Base-by-base conservation (phyloP, 2,888 invertebrate species). In the Parapristionchus giblindavisi region DNA sequence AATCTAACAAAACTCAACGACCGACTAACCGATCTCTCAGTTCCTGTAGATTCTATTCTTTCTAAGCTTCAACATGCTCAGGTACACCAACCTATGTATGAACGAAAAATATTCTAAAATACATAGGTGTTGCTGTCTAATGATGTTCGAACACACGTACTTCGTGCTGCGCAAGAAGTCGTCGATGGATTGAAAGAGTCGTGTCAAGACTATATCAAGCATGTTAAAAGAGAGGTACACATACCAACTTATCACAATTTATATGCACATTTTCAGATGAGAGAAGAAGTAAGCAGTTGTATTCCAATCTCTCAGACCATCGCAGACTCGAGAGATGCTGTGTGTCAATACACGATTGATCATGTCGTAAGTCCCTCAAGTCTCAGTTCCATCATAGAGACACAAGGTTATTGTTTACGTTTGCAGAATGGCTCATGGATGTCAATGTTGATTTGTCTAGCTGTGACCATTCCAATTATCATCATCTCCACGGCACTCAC, bases 341-440 rank as follows among this genome's bases (percentile, higher is more conserved):
- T 87, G 21, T 87, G 87, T 66, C 77, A 79, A 17, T 79, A 85
- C 66, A 82, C 84, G 3, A 66, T 87, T 40, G 84, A 87, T 72
- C 85, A 86, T 61, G 77, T 86, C 60, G 85, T 85, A 52, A 77
- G 80, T 76, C 17, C 24, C 43, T 8, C 43, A 14, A 43, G 43
- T 14, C 8, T 14, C 17, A 8, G 17, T 43, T 17, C 11, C 43
- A 43, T 8, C 17, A 14, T 17, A 17, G 43, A 34, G 1, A 27
- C 24, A 38, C 61, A 5, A 61, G 24, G 11, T 61, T 17, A 61
- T 8, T 6, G 3, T 43, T 27, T 17, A 6, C 48, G 48, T 48
- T 27, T 70, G 8, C 54, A 89, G 89, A 90, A 90, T 84, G 89
- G 89, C 4, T 87, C 89, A 34, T 90, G 90, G 90, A 89, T 89